Evolutionary conservation across 2,113 vertebrate genomes (phyloP).

Genomic region (Rhea americana): DNA sequence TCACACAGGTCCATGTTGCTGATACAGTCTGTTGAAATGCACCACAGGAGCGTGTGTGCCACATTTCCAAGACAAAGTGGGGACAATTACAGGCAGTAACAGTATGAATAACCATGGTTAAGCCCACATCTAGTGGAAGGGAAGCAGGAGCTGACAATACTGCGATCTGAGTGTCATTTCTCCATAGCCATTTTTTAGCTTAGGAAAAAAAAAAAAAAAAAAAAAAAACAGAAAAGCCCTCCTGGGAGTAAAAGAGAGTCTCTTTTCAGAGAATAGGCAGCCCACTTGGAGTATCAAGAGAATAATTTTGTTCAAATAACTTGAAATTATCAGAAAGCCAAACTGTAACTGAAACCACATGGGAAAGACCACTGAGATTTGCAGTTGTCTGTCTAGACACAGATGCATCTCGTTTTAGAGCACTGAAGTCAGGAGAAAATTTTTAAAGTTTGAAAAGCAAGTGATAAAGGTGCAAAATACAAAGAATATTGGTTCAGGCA

Average conservation of each 20-base stretch:
- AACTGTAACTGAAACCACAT: neutral
- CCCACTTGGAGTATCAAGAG: neutral
- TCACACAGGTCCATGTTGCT: accelerated
- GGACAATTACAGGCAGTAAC: neutral
- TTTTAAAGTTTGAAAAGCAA: neutral
- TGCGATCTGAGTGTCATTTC: neutral
- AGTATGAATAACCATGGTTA: neutral
- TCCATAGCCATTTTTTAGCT: neutral
- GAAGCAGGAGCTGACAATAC: neutral
- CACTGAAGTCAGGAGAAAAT: neutral
- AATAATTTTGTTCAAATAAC: neutral
- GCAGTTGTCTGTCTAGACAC: neutral
- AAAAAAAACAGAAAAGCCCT: neutral
- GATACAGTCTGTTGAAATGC: neutral
- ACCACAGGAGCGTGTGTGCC: accelerated
- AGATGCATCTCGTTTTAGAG: neutral
- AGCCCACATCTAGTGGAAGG: neutral
- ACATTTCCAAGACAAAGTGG: neutral
- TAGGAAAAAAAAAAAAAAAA: neutral
- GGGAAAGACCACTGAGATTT: neutral
- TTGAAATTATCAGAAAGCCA: neutral
- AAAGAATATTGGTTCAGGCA: neutral
- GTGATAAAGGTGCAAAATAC: neutral
- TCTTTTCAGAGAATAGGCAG: neutral
- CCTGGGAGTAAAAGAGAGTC: neutral